Conservation (phyloP, 1,140 invertebrate species). For the Pogonus chalceus region DNA sequence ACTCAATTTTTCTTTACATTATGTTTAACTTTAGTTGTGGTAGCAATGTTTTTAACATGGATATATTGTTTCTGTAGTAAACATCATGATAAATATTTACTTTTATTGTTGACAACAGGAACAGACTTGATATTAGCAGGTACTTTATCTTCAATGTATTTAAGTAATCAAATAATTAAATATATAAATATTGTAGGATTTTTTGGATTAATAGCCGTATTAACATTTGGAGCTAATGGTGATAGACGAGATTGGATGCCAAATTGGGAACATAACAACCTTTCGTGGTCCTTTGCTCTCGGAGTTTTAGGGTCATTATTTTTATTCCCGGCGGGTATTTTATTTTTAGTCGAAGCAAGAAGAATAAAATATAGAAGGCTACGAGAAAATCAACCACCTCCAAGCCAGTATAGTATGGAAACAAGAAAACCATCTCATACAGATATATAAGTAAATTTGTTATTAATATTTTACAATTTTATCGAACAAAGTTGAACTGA, state of each 20-base stretch:
- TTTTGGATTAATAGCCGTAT: slow-evolving; percentile 61
- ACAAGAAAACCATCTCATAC: slow-evolving; percentile 40
- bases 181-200: slow-evolving; percentile 49
- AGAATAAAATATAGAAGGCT: slow-evolving; percentile 58
- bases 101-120: slow-evolving; percentile 61
- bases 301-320: slow-evolving; percentile 67
- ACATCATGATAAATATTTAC: slow-evolving; percentile 66
- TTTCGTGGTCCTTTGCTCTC: slow-evolving; percentile 90
- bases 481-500: too few relatives aligned
- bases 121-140: slow-evolving; percentile 54
- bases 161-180: too few relatives aligned
- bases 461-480: too few relatives aligned
- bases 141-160: too few relatives aligned
- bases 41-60: slow-evolving; percentile 59
- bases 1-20: slow-evolving; percentile 89
- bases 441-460: slow-evolving; percentile 49
- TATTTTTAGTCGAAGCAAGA: slow-evolving; percentile 74
- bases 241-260: slow-evolving; percentile 94
- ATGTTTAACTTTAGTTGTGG: slow-evolving; percentile 64
- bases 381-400: slow-evolving; percentile 50
- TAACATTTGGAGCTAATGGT: slow-evolving; percentile 76
- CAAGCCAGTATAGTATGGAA: slow-evolving; percentile 46
- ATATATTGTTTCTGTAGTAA: slow-evolving; percentile 66
- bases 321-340: slow-evolving; percentile 58
- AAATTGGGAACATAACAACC: slow-evolving; percentile 87